Base-by-base conservation (phyloP, 1,140 invertebrate species). In the Ostrea denselamellosa region DNA sequence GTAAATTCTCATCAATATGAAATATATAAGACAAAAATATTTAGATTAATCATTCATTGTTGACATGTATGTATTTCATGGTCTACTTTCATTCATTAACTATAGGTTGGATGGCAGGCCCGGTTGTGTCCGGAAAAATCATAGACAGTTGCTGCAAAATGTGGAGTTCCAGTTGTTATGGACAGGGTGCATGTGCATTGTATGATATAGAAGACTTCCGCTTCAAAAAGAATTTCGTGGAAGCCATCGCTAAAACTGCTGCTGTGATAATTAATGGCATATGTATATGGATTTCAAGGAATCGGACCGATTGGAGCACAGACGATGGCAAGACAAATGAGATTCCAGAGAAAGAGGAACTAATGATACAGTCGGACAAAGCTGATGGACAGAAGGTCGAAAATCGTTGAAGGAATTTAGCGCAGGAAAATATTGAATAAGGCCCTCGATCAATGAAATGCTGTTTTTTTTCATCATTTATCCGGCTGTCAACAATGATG, bases 111-210 rank as follows among this genome's bases (percentile, higher is more conserved):
- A 84, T 87, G 52, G 51, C 85, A 10, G 89, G 89, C 22, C 89
- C 89, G 10, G 68, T 90, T 9, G 44, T 90, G 4, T 58, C 86
- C 51, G 89, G 89, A 0, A 85, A 86, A 84, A 85, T 90, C 9
- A 88, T 86, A 2, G 89, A 90, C 53, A 86, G n/a, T 7, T 87
- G 85, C 82, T 90, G 89, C 77, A 84, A 85, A 28, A 71, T 86
- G 22, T 90, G 89, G 89, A 86, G 44, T 25, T 77, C 86, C 8
- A 58, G 62, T 25, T 90, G 89, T 81, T 54, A 84, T 17, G 89
- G 85, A n/a, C 83, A 87, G 83, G 89, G 89, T 12, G 71, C 89
- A 88, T 90, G 89, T 56, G 85, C 89, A 44, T 77, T 90, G 34
- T 90, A 90, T 51, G 87, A 90, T 52, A 90, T 86, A 65, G 54